Conservation (phyloP, 2,113 vertebrate species). For the Beaufortia kweichowensis region DNA sequence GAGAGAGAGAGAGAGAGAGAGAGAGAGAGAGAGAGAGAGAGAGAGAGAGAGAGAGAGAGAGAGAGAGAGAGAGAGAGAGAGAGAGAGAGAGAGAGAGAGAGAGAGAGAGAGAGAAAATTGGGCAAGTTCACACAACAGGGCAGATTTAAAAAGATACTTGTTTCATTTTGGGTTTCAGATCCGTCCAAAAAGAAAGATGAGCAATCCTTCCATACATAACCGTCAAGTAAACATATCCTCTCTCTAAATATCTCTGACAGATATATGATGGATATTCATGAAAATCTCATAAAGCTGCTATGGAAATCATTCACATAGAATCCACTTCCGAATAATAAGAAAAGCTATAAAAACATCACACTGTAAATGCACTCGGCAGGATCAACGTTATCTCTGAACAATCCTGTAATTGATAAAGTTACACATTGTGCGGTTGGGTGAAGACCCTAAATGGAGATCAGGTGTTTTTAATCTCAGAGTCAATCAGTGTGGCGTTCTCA, state of each 20-base stretch:
- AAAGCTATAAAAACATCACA: neutral
- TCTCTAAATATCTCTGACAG: neutral
- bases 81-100: too few relatives aligned
- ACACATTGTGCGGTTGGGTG: neutral
- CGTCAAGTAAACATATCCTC: slow-evolving; percentile 7
- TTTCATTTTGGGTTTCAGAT: neutral
- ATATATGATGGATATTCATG: neutral
- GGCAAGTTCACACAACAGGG: slow-evolving; percentile 5
- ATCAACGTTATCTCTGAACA: slow-evolving; percentile 12
- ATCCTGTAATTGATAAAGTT: slow-evolving; percentile 23
- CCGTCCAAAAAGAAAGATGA: neutral
- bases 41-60: slow-evolving; percentile 6
- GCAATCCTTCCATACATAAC: neutral
- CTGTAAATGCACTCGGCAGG: neutral
- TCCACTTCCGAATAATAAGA: neutral
- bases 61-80: neutral
- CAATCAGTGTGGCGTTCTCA: slow-evolving; percentile 13
- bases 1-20: neutral
- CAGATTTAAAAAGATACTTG: slow-evolving; percentile 7
- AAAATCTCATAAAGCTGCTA: neutral
- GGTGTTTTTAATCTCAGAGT: slow-evolving; percentile 37
- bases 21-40: neutral
- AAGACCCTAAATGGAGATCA: neutral
- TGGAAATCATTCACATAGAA: too few relatives aligned
- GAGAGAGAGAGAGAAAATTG: neutral